Percentiles rank a stretch among this genome's conserved stretches.
phyloP scores from a whole-genome alignment of 2,113 vertebrate genomes.

The Vidua chalybeata region DNA sequence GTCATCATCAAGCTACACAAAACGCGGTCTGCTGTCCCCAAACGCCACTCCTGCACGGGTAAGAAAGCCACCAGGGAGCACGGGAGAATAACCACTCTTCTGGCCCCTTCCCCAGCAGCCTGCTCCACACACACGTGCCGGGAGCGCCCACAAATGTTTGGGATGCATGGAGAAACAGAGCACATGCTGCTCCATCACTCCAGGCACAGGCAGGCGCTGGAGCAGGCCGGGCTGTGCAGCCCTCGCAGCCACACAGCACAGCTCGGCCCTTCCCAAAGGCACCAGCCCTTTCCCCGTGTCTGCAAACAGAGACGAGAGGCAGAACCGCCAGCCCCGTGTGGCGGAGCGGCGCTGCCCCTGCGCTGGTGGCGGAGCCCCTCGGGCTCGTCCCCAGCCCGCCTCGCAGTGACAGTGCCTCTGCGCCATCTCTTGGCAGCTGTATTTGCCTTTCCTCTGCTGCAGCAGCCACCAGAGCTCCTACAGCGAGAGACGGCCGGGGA shows the following conservation, averaged over 20 bases:
- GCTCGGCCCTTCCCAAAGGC: background rate
- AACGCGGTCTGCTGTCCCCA: background rate
- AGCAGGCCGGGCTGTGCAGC: background rate
- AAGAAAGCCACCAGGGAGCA: background rate
- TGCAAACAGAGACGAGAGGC: accelerated
- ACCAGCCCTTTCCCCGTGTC: accelerated
- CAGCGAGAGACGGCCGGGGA: accelerated
- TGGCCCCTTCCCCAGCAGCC: background rate
- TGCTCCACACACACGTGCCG: accelerated
- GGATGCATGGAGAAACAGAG: accelerated
- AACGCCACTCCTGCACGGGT: accelerated
- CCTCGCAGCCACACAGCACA: background rate
- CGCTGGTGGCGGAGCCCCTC: background rate
- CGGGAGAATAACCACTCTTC: background rate
- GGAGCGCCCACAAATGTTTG: accelerated
- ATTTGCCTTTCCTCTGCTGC: background rate
- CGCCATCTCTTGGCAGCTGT: constrained; percentile 61
- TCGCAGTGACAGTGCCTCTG: constrained; percentile 31
- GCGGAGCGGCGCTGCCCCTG: background rate
- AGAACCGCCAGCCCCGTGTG: accelerated
- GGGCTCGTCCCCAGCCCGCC: background rate
- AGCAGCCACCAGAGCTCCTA: accelerated
- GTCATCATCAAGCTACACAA: accelerated
- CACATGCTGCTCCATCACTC: background rate
- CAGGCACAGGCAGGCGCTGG: background rate